These are phyloP conservation scores for Babylonia areolata DNA, from an alignment of 1,140 invertebrate species.

Conservation along the genomic window DNA sequence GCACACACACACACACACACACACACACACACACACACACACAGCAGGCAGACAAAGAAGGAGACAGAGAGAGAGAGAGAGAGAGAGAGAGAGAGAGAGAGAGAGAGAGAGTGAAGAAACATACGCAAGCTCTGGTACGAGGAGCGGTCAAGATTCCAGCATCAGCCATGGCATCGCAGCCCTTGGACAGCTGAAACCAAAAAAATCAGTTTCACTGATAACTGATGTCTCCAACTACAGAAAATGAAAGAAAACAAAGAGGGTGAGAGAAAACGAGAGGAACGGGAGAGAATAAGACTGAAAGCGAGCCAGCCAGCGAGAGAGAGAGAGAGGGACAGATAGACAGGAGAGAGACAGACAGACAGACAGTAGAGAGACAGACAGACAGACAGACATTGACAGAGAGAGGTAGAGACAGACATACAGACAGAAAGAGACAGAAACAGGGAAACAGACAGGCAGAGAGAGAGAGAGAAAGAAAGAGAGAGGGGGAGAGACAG, in stretches of 20 bases:
- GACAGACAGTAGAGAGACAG: too few species aligned
- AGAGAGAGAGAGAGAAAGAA: background rate
- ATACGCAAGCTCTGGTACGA: conserved; percentile 26
- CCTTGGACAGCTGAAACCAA: background rate
- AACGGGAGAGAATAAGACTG: too few species aligned
- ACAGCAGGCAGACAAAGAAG: background rate
- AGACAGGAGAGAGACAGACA: too few species aligned
- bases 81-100: background rate
- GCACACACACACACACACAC: background rate
- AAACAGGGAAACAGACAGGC: background rate
- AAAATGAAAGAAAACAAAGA: too few species aligned
- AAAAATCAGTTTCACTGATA: too few species aligned
- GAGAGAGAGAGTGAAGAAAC: background rate
- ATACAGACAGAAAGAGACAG: too few species aligned
- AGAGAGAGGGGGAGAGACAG: background rate
- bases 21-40: background rate
- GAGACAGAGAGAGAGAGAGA: background rate
- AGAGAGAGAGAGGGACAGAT: too few species aligned
- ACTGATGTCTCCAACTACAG: too few species aligned
- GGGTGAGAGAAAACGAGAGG: too few species aligned
- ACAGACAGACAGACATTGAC: too few species aligned
- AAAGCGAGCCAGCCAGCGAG: too few species aligned
- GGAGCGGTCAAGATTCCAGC: background rate
- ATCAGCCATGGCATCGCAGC: conserved; percentile 26
- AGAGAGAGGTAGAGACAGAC: too few species aligned